A percentile compares a stretch with the other conserved stretches of the same genome.
Conservation (phyloP, 2,888 invertebrate species). For the Anoncus sp. region DNA sequence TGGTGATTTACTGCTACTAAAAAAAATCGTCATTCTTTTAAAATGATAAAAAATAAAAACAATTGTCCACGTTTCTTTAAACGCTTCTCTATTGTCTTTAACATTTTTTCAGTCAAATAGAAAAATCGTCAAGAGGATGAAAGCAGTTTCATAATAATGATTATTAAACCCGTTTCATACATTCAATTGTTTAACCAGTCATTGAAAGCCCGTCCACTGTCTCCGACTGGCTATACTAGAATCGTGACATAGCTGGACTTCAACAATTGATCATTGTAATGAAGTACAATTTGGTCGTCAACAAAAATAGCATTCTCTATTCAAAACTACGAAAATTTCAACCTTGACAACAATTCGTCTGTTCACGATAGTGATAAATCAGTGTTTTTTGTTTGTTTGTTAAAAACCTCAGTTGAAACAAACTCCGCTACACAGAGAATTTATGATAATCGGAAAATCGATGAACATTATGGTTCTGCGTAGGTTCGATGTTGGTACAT, state of each 20-base stretch:
- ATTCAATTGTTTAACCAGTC: no score
- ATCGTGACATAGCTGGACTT: no score
- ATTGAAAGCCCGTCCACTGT: no score
- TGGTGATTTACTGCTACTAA: not conserved
- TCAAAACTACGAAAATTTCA: not conserved
- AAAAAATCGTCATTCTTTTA: no score
- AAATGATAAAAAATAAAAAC: no score
- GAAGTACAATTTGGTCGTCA: no score
- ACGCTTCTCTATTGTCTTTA: not conserved
- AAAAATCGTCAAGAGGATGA: not conserved
- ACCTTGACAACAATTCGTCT: no score
- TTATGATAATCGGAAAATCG: slow-evolving; percentile 1
- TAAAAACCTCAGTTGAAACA: not conserved
- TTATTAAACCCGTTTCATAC: no score
- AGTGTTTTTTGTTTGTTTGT: not conserved
- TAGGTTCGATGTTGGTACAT: not conserved
- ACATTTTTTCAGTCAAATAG: not conserved
- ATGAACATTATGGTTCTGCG: not conserved
- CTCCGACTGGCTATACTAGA: no score
- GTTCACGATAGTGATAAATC: no score
- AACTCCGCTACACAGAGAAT: not conserved
- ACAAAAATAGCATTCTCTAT: no score
- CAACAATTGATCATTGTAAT: not conserved
- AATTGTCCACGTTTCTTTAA: not conserved
- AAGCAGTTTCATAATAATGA: no score